Conservation (phyloP, 2,113 vertebrate species). For the Zapus hudsonius region DNA sequence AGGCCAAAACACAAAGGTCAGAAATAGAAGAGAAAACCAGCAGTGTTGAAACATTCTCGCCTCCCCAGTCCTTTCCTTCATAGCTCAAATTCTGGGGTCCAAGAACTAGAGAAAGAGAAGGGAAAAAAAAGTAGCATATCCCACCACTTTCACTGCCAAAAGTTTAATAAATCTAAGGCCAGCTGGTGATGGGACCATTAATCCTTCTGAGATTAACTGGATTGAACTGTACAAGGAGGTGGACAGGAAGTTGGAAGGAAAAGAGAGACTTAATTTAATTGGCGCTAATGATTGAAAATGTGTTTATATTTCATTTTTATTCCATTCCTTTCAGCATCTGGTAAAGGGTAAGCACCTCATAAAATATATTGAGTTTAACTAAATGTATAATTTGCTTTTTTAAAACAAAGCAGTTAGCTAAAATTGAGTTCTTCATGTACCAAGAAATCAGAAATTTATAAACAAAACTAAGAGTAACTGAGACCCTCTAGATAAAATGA, state of each 20-base stretch:
- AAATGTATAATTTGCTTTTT: neutral
- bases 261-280: neutral
- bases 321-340: neutral
- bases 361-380: neutral
- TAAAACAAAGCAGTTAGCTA: neutral
- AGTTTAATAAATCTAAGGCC: neutral
- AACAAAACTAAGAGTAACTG: slow-evolving; percentile 19
- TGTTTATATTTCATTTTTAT: slow-evolving; percentile 32
- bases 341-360: neutral
- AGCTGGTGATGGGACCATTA: neutral
- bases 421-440: neutral
- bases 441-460: slow-evolving; percentile 15
- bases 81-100: neutral
- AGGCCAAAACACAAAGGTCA: neutral
- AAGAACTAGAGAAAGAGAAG: neutral
- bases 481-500: neutral
- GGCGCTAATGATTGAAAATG: neutral
- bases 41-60: neutral
- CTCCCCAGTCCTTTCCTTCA: neutral
- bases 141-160: neutral
- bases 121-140: neutral
- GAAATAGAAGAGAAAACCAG: neutral
- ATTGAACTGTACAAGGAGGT: neutral
- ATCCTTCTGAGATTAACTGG: neutral
- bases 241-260: neutral